phyloP scores from a whole-genome alignment of 2,797 vertebrate genomes.

The Acanthurus leucopareius region DNA sequence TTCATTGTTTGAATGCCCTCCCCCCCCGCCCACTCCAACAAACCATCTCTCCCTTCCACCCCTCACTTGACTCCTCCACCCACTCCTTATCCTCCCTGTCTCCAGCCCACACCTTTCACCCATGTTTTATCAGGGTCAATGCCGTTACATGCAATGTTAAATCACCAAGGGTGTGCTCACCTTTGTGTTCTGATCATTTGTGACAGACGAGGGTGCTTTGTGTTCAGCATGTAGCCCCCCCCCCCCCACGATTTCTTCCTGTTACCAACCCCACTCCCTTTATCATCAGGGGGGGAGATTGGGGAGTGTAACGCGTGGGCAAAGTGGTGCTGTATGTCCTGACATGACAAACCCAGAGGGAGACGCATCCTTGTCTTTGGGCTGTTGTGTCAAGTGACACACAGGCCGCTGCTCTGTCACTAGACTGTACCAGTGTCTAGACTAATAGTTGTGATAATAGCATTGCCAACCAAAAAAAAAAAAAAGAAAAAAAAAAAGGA shows the following conservation, averaged over 20 bases:
- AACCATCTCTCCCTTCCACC: conserved; percentile 62
- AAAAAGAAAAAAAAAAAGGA: not conserved
- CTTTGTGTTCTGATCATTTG: conserved; percentile 73
- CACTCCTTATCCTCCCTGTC: conserved; percentile 44
- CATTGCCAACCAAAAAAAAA: conserved; percentile 65
- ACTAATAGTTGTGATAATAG: conserved; percentile 81
- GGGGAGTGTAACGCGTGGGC: conserved; percentile 52
- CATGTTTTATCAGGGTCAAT: conserved; percentile 71
- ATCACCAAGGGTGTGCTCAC: conserved; percentile 71
- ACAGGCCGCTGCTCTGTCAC: conserved; percentile 69
- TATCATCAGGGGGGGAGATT: conserved; percentile 49
- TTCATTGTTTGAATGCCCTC: conserved; percentile 76
- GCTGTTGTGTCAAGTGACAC: conserved; percentile 75
- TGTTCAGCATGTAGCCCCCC: conserved; percentile 52
- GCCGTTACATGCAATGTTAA: conserved; percentile 74
- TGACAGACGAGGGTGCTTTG: conserved; percentile 73
- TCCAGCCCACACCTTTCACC: conserved; percentile 69
- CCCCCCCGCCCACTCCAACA: conserved; percentile 15
- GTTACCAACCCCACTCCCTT: conserved; percentile 43
- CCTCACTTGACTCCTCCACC: conserved; percentile 60
- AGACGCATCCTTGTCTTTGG: conserved; percentile 70
- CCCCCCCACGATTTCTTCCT: conserved; percentile 25
- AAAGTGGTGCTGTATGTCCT: conserved; percentile 62
- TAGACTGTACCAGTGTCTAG: conserved; percentile 74
- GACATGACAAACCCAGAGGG: conserved; percentile 77